Base-by-base conservation (phyloP, 1,140 invertebrate species). In the Euura lappo region DNA sequence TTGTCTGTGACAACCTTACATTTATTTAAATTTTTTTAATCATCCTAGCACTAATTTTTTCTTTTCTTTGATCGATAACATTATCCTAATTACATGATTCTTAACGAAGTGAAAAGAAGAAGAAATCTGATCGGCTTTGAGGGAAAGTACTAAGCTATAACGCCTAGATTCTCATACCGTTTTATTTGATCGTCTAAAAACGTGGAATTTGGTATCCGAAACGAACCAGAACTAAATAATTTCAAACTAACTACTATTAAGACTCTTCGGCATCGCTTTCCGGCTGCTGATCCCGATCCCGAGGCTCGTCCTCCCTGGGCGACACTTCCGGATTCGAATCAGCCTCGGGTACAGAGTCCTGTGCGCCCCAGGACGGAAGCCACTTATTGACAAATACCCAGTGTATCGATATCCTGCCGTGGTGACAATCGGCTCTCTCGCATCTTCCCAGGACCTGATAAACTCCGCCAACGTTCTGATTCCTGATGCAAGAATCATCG, bases 331-430 rank as follows among this genome's bases (percentile, higher is more conserved):
- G 71, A 45, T 79, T 79, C 70, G 82, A 84, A 6, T 85, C 83
- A 5, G 78, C 70, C n/a, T 79, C 79, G 11, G 82, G 80, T 10
- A 81, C 73, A 6, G 78, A 70, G 13, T 79, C 79, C 28, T 83
- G 80, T 8, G 81, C 73, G 13, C 79, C 79, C 83, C 85, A 84
- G 8, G 79, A 72, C 6, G 83, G 80, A 4, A 86, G 68, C 83
- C 83, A 87, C 46, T 84, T 84, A 66, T 87, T 84, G 0, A 85
- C 79, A 42, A 85, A 83, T 83, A 84, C 85, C 85, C 85, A 87
- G 67, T 86, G 81, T 69, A 84, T 77, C 0, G 80, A 80, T 10
- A 82, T 76, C 3, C 84, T 75, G 47, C 83, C 79, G 2, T 79
- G 76, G n/a, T 85, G 84, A 67, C 84, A 86, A 65, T 86, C 86